Evolutionary conservation across 2,888 invertebrate genomes (phyloP), one percentile per base, ranked within the genome.

Genomic region (Maniola hyperantus): DNA sequence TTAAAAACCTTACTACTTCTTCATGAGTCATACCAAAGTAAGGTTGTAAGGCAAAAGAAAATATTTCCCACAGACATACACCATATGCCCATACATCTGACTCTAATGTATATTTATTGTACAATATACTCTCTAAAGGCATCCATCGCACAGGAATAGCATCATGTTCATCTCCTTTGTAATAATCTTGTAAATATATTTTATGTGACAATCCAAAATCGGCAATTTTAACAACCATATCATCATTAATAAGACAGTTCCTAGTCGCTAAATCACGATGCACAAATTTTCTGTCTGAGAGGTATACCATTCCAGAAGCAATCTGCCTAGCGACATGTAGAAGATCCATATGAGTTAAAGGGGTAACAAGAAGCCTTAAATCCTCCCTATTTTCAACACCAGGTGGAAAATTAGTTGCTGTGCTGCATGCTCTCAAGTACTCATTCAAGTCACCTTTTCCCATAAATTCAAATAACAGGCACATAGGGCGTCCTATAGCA

Each of bases 81-180:
- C 98, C 99, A 90, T 97, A 99, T 13, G 99, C 98, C 99, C 99
- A 99, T 0, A 99, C 97, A 89, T 99, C 99, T 11, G 98, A 98
- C 85, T 99, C 98, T 70, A 97, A 94, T 13, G 99, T 98, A 87
- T 98, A 99, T 85, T 98, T 98, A 88, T 98, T 99, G 84, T 98
- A 98, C 64, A 99, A 93, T 84, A 99, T 98, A 87, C 98, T 97
- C 87, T 99, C 99, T 69, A 98, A 92, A 26, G 99, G 99, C 98
- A 99, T 99, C 99, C 99, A 99, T 83, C 99, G 94, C 33, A 99
- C 98, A 44, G 99, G 99, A 76, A 99, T 98, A 15, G 98, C 98
- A 88, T 98, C 98, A 83, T 97, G 96, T 80, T 98, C 98, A 84
- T 97, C 96, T 11, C 99, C 99, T 87, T 98, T 98, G 85, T 98